Percentiles rank a stretch among this genome's conserved stretches.
Evolutionary conservation across 2,113 vertebrate species (phyloP).

Genomic region (Notiomystis cincta): DNA sequence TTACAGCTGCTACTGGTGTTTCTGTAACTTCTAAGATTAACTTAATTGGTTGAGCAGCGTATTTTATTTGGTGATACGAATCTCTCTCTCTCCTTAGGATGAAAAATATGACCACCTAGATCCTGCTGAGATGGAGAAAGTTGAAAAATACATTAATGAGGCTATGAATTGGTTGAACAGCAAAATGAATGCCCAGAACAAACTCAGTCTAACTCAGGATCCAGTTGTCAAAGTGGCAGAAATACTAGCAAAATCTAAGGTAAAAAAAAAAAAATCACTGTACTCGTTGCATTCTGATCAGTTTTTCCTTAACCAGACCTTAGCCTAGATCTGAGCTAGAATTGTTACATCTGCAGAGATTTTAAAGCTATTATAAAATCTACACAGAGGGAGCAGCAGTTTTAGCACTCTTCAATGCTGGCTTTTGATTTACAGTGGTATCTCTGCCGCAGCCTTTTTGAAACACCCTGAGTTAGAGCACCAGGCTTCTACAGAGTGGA

Average conservation of each 20-base stretch:
- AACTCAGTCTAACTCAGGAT: constrained; percentile 84
- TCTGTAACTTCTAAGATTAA: background rate
- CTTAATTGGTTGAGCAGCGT: background rate
- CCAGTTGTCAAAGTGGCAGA: constrained; percentile 90
- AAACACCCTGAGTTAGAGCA: background rate
- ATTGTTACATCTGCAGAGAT: background rate
- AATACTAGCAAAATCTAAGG: constrained; percentile 88
- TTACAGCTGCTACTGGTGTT: accelerated
- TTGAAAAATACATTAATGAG: constrained; percentile 85
- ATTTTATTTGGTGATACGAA: background rate
- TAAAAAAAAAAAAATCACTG: constrained; percentile 22
- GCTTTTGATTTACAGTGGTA: background rate
- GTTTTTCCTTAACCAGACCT: background rate
- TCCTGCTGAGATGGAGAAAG: constrained; percentile 80
- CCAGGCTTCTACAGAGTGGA: background rate
- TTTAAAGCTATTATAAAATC: background rate
- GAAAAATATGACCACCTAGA: constrained; percentile 86
- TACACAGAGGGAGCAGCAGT: background rate
- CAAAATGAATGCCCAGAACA: constrained; percentile 91
- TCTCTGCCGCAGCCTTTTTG: background rate
- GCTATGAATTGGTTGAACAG: constrained; percentile 90
- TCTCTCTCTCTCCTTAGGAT: constrained; percentile 71
- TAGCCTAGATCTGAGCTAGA: background rate
- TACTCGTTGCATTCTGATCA: background rate
- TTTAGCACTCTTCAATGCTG: background rate